Evolutionary conservation across 2,797 vertebrate genomes (phyloP), one percentile per base, ranked within the genome.

Genomic region (Sciurus vulgaris): DNA sequence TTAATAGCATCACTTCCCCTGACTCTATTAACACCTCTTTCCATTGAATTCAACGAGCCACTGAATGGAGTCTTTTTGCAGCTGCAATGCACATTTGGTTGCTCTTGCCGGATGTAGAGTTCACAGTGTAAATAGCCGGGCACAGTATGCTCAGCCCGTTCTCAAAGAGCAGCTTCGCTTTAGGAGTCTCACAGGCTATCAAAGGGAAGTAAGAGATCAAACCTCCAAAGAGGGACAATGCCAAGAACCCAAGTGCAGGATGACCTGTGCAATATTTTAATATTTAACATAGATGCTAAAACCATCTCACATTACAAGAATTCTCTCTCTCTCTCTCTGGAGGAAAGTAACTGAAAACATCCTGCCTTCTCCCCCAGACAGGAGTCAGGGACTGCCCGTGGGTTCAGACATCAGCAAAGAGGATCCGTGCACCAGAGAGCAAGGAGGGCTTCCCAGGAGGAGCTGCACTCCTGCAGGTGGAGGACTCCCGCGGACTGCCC

Each of bases 11-110:
- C 90, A 82, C 97, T 98, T 97, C 97, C 98, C 97, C 83, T 96
- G 41, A 98, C 97, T 97, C 98, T 97, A 98, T 96, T 98, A 98
- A 98, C 93, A 98, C 95, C 98, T 98, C 92, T 94, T 95, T 95
- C 95, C 89, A 85, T 92, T 96, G 95, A 94, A 81, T 89, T 96
- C 96, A 93, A 18, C 2, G 49, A 96, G 70, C 91, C 93, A 89
- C 93, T 67, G 81, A 91, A 54, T 67, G 51, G 87, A 94, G 81
- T 41, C 86, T 92, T 92, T 86, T 90, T 96, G 94, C 91, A 97
- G 89, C 95, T 88, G 76, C 89, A 30, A 2, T 5, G 72, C 73
- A 67, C 92, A 91, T 73, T 89, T 92, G 92, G 78, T 96, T 72
- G 92, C 44, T 89, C 49, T 70, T 92, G 85, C 92, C 33, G 28